phyloP scores from a whole-genome alignment of 2,113 vertebrate genomes.

The Mustelus asterias region DNA sequence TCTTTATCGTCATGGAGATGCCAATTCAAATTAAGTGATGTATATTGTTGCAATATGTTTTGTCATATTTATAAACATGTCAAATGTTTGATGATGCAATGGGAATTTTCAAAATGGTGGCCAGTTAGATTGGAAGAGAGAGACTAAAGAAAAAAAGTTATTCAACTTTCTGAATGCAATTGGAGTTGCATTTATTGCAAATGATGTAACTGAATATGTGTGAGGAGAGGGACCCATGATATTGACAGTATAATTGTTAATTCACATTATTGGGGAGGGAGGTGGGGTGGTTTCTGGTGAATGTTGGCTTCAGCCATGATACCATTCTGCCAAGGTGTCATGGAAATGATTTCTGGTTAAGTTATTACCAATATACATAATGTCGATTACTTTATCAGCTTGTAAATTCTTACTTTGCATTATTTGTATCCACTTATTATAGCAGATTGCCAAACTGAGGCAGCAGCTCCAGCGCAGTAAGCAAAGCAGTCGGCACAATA shows the following conservation, averaged over 20 bases:
- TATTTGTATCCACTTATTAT: constrained; percentile 42
- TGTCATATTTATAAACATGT: neutral
- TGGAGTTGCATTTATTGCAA: neutral
- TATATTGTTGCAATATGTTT: neutral
- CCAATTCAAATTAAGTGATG: neutral
- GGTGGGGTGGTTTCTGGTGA: neutral
- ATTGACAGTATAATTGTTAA: neutral
- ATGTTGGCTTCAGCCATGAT: neutral
- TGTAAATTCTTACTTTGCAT: constrained; percentile 31
- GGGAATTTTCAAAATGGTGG: neutral
- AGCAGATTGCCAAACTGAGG: constrained; percentile 89
- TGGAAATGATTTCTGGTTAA: neutral
- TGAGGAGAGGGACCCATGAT: neutral
- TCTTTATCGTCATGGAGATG: neutral
- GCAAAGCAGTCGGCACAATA: constrained; percentile 73
- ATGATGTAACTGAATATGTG: neutral
- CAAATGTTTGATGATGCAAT: neutral
- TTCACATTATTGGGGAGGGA: neutral
- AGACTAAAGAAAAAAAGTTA: neutral
- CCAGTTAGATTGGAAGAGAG: neutral
- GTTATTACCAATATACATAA: neutral
- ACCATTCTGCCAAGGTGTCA: neutral
- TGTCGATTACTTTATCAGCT: neutral
- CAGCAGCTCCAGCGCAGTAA: constrained; percentile 89
- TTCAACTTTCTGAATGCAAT: neutral